Evolutionary conservation across 2,113 vertebrate species (phyloP).

Genomic region (Xyliphius kryptos): DNA sequence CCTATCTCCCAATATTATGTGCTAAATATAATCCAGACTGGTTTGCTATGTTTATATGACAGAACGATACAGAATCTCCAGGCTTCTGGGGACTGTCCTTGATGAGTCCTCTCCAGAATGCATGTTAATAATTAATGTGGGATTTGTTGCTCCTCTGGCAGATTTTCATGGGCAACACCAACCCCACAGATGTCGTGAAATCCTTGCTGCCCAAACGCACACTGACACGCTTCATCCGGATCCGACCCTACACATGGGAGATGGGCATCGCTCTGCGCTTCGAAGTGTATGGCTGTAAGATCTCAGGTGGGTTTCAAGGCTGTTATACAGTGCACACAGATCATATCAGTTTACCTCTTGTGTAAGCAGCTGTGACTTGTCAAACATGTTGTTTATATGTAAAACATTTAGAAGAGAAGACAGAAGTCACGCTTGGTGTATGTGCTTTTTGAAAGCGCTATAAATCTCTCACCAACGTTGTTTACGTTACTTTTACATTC

Average conservation of each 20-base stretch:
- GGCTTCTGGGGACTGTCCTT: no score
- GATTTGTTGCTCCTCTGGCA: slow-evolving; percentile 46
- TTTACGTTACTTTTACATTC: slow-evolving; percentile 25
- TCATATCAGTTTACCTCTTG: not conserved
- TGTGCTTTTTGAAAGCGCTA: no score
- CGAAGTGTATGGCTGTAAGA: slow-evolving; percentile 94
- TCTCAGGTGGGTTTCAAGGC: slow-evolving; percentile 76
- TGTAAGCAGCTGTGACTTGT: slow-evolving; percentile 6
- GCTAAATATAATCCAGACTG: no score
- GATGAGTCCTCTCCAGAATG: no score
- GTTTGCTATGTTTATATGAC: no score
- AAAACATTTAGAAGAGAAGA: no score
- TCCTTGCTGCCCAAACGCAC: slow-evolving; percentile 81
- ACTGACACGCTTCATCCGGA: slow-evolving; percentile 82
- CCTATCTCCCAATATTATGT: no score
- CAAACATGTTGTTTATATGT: slow-evolving; percentile 7
- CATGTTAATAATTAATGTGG: no score
- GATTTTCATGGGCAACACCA: slow-evolving; percentile 92
- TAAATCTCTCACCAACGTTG: slow-evolving; percentile 28
- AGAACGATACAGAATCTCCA: no score
- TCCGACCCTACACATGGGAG: slow-evolving; percentile 87
- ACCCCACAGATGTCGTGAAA: slow-evolving; percentile 79
- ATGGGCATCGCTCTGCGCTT: slow-evolving; percentile 91
- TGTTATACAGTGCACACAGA: not conserved
- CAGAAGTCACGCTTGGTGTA: no score